These are phyloP conservation scores for Cassiopea xamachana DNA, from an alignment of 30 jellyfish, hydroid and myxozoan species.

Conservation along the genomic window DNA sequence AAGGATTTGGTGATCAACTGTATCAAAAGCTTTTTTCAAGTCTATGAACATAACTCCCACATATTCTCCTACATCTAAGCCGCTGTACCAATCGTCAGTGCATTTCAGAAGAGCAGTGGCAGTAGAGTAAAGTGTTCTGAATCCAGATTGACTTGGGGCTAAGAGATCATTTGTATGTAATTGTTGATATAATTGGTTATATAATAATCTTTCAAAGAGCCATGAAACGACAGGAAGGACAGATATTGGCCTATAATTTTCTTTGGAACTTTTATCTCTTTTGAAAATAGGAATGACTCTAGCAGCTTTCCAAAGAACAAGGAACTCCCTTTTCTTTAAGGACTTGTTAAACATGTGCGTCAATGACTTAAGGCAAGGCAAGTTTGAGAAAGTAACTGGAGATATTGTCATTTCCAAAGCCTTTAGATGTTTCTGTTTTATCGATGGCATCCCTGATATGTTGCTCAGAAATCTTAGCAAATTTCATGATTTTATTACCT, in stretches of 20 bases:
- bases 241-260: constrained; percentile 61
- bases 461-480: background rate
- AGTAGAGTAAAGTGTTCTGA: constrained; percentile 61
- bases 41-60: constrained; percentile 74
- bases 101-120: constrained; percentile 32
- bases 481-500: background rate
- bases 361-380: background rate
- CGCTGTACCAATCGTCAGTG: constrained; percentile 54
- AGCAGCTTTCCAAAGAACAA: constrained; percentile 24
- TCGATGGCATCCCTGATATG: background rate
- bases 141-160: constrained; percentile 63
- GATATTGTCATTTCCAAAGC: background rate
- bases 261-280: constrained; percentile 33
- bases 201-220: constrained; percentile 59
- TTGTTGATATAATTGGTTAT: constrained; percentile 47
- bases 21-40: constrained; percentile 78
- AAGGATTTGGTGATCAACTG: constrained; percentile 66
- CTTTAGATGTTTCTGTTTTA: background rate
- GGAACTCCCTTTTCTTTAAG: background rate
- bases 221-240: constrained; percentile 65
- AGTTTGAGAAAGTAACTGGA: background rate
- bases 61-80: constrained; percentile 61
- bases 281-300: constrained; percentile 63
- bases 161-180: constrained; percentile 28
- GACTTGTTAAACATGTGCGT: background rate